These are phyloP conservation scores for Porites lutea DNA, from an alignment of 64 coral and sea anemone genomes.

Conservation along the genomic window DNA sequence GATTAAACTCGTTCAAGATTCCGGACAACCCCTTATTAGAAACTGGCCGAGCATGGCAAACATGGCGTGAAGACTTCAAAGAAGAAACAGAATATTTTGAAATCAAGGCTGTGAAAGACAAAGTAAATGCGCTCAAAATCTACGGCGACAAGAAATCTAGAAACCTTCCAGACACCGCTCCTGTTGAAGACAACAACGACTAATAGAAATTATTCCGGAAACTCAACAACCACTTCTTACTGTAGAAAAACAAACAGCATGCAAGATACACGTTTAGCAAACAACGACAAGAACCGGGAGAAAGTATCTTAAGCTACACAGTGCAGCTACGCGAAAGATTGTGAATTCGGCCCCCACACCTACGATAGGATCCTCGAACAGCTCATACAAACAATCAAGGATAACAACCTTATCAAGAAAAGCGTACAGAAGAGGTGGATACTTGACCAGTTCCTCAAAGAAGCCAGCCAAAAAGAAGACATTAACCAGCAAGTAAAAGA, in stretches of 20 bases:
- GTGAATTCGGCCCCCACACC: constrained; percentile 15
- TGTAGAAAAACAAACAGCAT: neutral
- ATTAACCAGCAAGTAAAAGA: constrained; percentile 75
- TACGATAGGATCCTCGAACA: constrained; percentile 60
- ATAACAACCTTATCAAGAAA: constrained; percentile 53
- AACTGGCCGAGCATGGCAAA: no score
- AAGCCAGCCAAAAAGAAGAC: constrained; percentile 62
- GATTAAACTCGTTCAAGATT: no score
- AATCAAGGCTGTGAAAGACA: no score
- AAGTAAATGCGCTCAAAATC: no score
- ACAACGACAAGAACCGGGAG: neutral
- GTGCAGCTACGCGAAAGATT: constrained; percentile 34
- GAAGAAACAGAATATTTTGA: no score
- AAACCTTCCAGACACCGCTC: no score
- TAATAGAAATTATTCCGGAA: neutral
- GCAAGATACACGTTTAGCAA: constrained; percentile 3
- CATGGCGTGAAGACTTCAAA: no score
- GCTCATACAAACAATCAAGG: constrained; percentile 63
- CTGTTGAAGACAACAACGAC: no score
- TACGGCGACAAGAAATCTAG: no score
- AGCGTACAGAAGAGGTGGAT: constrained; percentile 39
- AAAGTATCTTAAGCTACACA: constrained; percentile 22
- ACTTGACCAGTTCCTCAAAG: constrained; percentile 61
- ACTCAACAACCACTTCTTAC: neutral
- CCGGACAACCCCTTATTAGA: no score